Base-by-base conservation (phyloP, 1,140 invertebrate species). In the Hyphantria cunea region DNA sequence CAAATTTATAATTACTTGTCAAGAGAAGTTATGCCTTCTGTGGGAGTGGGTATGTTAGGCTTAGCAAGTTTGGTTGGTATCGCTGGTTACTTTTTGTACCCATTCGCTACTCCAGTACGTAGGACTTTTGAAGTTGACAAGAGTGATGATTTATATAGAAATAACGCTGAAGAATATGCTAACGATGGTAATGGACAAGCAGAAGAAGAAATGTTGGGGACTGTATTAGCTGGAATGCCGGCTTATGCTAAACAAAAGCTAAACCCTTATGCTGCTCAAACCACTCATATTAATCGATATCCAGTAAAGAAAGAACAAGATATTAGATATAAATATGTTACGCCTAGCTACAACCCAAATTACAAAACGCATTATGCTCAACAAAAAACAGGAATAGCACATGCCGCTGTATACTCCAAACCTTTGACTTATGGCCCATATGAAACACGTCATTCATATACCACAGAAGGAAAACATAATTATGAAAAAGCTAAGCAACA, bases 1-100 rank as follows among this genome's bases (percentile, higher is more conserved):
- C 94, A 95, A 81, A 94, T 96, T 32, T 96, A 96, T 68, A 96
- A 95, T 75, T 96, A 95, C 71, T 81, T 96, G 14, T 94, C 95
- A 7, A 91, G 95, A 72, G 95, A 96, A 91, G 94, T 96, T 0
- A 95, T 96, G 93, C 95, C 95, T 0, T 94, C 94, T 56, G 94
- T 96, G 12, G 95, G 95, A 13, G 93, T 96, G 0, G 95, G 95
- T 74, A 82, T 96, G 13, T 93, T 96, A 12, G 95, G 95, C 6
- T 78, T 96, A 37, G 93, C 95, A 41, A 91, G 95, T 10, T 92
- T 94, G 34, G 93, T 94, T 10, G 95, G 95, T 11, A 80, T 96
- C 32, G 95, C 95, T 25, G 94, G 95, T 31, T 95, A 96, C 61
- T 95, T 96, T 74, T 86, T 96, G 10, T 95, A 95, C 86, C 95